Percentiles rank a stretch among this genome's conserved stretches.
Conservation (phyloP, 2,797 vertebrate species). For the Petrocephalus schoutedeni region DNA sequence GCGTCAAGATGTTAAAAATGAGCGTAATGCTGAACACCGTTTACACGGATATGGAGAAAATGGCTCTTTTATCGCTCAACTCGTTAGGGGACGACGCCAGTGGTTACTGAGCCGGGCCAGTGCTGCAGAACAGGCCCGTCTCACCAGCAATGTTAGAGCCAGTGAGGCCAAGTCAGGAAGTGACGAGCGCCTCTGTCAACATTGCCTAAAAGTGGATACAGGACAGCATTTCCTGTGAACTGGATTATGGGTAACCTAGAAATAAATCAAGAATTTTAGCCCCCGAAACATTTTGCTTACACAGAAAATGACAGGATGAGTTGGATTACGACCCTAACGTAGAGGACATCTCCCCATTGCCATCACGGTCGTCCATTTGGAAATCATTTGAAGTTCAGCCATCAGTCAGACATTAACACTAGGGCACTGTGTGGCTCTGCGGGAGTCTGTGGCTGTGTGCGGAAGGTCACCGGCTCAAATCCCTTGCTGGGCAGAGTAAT, state of each 20-base stretch:
- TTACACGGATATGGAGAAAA: not conserved
- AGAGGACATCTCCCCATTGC: not conserved
- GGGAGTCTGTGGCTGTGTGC: not conserved
- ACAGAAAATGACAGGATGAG: not conserved
- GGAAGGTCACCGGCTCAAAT: not conserved
- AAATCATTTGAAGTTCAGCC: not conserved
- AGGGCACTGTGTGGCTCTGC: not conserved
- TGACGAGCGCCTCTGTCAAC: not conserved
- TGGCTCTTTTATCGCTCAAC: not conserved
- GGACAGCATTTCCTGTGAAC: not conserved
- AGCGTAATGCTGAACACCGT: not conserved
- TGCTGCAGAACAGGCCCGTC: no score
- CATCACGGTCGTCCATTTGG: not conserved
- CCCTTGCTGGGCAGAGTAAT: not conserved
- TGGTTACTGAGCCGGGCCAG: no score
- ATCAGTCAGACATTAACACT: not conserved
- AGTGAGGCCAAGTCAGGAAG: not conserved
- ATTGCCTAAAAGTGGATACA: not conserved
- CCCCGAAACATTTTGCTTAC: not conserved
- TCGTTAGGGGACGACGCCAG: not conserved
- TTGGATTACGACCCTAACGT: not conserved
- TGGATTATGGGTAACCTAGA: not conserved
- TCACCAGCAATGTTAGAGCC: not conserved
- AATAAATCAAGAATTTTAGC: not conserved
- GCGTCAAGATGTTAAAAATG: not conserved